Percentiles rank a stretch among this genome's conserved stretches.
Evolutionary conservation across 2,113 vertebrate genomes (phyloP).

Genomic region (Burhinus bistriatus): DNA sequence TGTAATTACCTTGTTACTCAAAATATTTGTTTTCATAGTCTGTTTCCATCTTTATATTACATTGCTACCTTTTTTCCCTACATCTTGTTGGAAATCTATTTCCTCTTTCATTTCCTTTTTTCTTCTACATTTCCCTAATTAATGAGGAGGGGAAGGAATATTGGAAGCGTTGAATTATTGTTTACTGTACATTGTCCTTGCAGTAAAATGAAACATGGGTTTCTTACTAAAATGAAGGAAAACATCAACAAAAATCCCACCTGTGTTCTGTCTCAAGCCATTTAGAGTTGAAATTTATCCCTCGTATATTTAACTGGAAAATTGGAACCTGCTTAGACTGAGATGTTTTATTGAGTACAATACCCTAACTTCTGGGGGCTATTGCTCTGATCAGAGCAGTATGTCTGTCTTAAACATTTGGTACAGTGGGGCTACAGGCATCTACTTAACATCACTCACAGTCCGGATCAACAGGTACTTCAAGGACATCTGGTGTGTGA

Average conservation of each 20-base stretch:
- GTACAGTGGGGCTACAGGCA: not conserved
- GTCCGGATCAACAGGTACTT: not conserved
- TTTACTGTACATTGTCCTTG: not conserved
- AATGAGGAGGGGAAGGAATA: not conserved
- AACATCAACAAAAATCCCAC: fast-evolving
- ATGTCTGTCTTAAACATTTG: not conserved
- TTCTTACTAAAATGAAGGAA: not conserved
- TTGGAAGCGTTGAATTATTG: not conserved
- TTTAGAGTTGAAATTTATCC: not conserved
- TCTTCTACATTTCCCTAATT: not conserved
- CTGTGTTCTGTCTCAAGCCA: not conserved
- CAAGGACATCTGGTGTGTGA: not conserved
- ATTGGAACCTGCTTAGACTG: not conserved
- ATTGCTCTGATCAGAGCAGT: not conserved
- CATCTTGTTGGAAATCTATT: not conserved
- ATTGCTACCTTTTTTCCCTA: not conserved
- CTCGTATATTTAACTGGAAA: not conserved
- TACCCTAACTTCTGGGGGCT: not conserved
- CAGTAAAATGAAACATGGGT: not conserved
- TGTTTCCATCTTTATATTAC: not conserved
- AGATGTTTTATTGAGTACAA: not conserved
- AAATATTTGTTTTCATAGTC: not conserved
- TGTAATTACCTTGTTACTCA: not conserved
- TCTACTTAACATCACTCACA: not conserved
- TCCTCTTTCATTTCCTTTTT: not conserved